Evolutionary conservation across 2,888 invertebrate species (phyloP), one percentile per base, ranked within the genome.

Genomic region (Sericinus montela): DNA sequence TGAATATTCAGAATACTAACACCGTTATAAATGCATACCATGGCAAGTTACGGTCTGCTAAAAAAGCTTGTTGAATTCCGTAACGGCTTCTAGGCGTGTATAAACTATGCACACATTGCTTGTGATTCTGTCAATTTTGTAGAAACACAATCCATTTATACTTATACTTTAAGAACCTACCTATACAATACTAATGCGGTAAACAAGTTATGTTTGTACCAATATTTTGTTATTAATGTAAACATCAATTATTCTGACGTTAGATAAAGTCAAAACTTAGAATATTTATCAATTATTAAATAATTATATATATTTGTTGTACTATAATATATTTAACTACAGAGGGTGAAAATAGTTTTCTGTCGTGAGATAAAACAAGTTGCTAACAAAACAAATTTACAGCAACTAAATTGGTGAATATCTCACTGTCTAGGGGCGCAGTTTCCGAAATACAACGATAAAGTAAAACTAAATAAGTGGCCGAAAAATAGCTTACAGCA

Each of bases 341-440:
- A 47, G 35, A n/a, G 29, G 41, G 42, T 44, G 45, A 35, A 43
- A 41, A 34, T 47, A 51, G 48, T 48, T 49, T 39, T 44, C 16
- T 42, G 50, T 45, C 46, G 45, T 47, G 42, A 57, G 57, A 57
- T 53, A 53, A 60, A 63, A 57, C 63, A 56, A 55, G 54, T 53
- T 60, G 60, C 49, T 54, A 68, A 66, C 71, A 72, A 79, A 85
- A 85, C 83, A 79, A 83, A 86, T 81, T 80, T 78, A 73, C 76
- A 79, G 76, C 78, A 77, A 79, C 75, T 66, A 80, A 85, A 86
- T 87, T 86, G 80, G 73, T 76, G 67, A 79, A 85, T 86, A 83
- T 78, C 81, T 86, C 86, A 83, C 77, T 77, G 83, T 80, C 82
- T 63, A 60, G 77, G 76, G 80, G 77, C 68, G 68, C 56, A 72